Conservation (phyloP, 2,888 invertebrate genomes). For the Labia minor region DNA sequence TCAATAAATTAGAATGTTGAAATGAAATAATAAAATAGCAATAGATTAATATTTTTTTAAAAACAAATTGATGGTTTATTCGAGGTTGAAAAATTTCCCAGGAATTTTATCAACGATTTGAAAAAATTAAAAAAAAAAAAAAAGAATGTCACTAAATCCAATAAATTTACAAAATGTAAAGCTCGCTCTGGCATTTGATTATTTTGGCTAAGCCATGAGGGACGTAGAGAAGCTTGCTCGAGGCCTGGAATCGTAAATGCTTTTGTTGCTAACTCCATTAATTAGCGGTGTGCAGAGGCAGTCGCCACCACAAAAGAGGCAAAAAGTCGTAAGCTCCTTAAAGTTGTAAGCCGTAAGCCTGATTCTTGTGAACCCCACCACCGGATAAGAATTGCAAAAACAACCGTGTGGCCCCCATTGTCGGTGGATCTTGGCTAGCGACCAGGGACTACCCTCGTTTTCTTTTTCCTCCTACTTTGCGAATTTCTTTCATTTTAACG, state of each 20-base stretch:
- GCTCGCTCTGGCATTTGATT: neutral
- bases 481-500: too few relatives aligned
- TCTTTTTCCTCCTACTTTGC: neutral
- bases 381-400: conserved; percentile 4
- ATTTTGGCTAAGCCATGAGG: neutral
- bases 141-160: neutral
- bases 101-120: too few relatives aligned
- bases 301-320: neutral
- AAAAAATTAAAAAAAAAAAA: too few relatives aligned
- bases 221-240: neutral
- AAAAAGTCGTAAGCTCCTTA: conserved; percentile 8
- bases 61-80: too few relatives aligned
- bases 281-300: conserved; percentile 4
- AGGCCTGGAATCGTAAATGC: neutral
- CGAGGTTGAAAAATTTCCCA: too few relatives aligned
- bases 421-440: neutral
- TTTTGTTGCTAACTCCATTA: neutral
- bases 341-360: conserved; percentile 13
- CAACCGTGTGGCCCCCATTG: neutral
- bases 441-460: neutral
- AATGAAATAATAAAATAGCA: too few relatives aligned
- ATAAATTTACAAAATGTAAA: neutral
- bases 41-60: too few relatives aligned
- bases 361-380: neutral
- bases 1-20: too few relatives aligned